Base-by-base conservation (phyloP, 2,888 invertebrate genomes). In the Morpho deidamia region DNA sequence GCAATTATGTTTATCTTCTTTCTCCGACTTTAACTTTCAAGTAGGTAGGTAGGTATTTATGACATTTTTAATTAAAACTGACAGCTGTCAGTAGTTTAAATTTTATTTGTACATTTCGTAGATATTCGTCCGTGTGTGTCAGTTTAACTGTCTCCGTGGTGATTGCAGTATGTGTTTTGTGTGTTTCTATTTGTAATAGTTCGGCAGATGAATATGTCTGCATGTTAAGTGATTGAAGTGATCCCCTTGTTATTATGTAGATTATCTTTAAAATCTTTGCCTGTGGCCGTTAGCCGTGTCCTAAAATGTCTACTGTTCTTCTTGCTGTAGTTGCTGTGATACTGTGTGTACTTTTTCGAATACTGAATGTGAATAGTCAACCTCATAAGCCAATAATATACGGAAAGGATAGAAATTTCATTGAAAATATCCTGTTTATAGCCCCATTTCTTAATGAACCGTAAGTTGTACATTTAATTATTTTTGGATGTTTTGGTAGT, bases 301-400 rank as follows among this genome's bases (percentile, higher is more conserved):
- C 51, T 61, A 83, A 67, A 73, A 96, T 96, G 96, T 95, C 95
- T 70, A 95, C 96, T 61, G 95, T 95, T 60, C 90, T 95, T 65
- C 84, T 96, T 68, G 95, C 95, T 59, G 93, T 94, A 56, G 88
- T 96, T 66, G 96, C 96, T 62, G 95, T 96, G 59, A 94, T 96
- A 70, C 88, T 96, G 60, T 95, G 95, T 83, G 92, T 96, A 71
- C 91, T 96, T 64, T 96, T 96, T 78, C 92, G 96, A 78, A 94
- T 96, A 78, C 84, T 96, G 66, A 96, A 96, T 82, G 95, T 96
- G 60, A 95, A 95, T 83, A 95, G 95, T 73, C 93, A 95, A 75
- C 93, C 96, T 37, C 92, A 94, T 70, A 94, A 93, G 82, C 95
- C 96, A 56, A 91, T 92, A 69, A 91, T 96, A 58, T 93, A 93